phyloP scores from a whole-genome alignment of 2,113 vertebrate species.

The Eclectus roratus region DNA sequence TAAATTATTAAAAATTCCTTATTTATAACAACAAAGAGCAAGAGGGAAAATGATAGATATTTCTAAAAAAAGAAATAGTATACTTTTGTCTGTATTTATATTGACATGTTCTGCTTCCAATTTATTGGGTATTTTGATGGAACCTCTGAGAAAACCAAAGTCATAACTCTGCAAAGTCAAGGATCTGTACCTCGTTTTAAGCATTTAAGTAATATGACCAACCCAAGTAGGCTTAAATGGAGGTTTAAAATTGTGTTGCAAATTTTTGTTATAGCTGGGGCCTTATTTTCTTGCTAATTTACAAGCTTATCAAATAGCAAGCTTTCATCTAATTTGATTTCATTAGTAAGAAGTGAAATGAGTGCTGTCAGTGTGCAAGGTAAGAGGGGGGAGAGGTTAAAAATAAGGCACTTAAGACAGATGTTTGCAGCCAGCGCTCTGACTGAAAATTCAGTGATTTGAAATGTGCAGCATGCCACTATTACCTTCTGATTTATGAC shows the following conservation, averaged over 20 bases:
- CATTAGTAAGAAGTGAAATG: slow-evolving; percentile 2
- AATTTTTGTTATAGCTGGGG: not conserved
- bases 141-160: not conserved
- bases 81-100: not conserved
- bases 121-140: not conserved
- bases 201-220: not conserved
- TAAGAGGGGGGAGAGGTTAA: not conserved
- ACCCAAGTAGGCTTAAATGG: not conserved
- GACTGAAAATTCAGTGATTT: not conserved
- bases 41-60: not conserved
- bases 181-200: not conserved
- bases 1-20: slow-evolving; percentile 33
- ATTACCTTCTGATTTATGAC: not conserved
- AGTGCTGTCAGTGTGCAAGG: not conserved
- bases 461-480: not conserved
- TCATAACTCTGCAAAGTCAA: not conserved
- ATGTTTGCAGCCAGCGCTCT: not conserved
- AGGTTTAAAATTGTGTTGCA: not conserved
- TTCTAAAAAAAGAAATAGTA: not conserved
- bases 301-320: not conserved
- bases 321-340: not conserved
- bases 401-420: not conserved
- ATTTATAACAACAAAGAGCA: not conserved
- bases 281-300: not conserved
- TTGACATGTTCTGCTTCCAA: not conserved